Evolutionary conservation across 2,797 vertebrate genomes (phyloP).

Genomic region (Steatocranus sp.): DNA sequence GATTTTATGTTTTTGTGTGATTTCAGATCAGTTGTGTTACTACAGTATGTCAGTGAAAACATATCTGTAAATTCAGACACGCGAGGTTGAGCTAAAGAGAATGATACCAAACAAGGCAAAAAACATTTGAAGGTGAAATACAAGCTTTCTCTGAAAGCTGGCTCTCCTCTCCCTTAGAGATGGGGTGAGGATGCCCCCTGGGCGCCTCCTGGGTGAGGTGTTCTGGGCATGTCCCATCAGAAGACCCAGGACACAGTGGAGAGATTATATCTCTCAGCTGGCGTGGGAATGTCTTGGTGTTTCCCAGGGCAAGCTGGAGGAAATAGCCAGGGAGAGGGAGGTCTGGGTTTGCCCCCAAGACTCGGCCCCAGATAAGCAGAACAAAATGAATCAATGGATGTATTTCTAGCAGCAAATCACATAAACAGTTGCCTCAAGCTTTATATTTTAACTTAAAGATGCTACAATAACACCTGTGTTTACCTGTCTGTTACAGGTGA

Average conservation of each 20-base stretch:
- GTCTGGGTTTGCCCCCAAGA: background rate
- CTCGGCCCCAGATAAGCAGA: background rate
- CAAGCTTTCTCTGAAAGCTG: background rate
- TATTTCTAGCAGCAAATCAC: background rate
- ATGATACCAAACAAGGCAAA: background rate
- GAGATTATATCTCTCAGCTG: background rate
- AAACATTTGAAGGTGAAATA: background rate
- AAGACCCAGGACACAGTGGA: background rate
- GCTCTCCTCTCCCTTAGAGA: accelerated
- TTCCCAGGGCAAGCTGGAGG: background rate
- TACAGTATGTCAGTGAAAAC: background rate
- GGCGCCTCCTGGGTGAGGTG: background rate
- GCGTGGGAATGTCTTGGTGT: accelerated
- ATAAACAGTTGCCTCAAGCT: background rate
- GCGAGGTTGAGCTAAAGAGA: background rate
- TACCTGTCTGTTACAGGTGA: background rate
- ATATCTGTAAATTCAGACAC: background rate
- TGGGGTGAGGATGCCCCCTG: background rate
- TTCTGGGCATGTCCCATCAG: background rate
- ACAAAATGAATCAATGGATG: background rate
- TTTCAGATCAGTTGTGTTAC: background rate
- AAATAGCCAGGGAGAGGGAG: background rate
- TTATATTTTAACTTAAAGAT: background rate
- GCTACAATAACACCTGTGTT: background rate
- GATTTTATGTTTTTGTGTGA: background rate